Percentiles rank a stretch among this genome's conserved stretches.
Evolutionary conservation across 2,888 invertebrate genomes (phyloP).

Genomic region (Aleiodes leptofemur): DNA sequence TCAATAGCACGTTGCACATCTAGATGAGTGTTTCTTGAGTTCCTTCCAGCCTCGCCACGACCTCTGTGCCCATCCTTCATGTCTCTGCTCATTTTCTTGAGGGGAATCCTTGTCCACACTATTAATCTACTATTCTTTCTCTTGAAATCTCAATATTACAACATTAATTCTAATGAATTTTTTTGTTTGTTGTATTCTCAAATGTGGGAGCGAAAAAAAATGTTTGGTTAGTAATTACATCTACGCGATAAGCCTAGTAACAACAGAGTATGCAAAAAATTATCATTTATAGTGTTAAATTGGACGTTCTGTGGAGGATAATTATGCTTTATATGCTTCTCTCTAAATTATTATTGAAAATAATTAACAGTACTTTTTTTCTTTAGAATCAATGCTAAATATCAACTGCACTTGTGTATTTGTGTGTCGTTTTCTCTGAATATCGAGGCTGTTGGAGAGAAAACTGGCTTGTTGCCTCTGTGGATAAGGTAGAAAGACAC

Average conservation of each 20-base stretch:
- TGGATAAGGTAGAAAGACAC: not conserved
- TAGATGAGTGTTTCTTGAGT: constrained; percentile 57
- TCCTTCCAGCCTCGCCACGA: not conserved
- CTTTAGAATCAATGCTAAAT: not conserved
- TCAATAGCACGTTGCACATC: constrained; percentile 68
- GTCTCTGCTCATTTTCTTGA: constrained; percentile 33
- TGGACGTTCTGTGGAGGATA: too few relatives aligned
- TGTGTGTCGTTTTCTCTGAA: constrained; percentile 5
- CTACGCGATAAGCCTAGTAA: too few relatives aligned
- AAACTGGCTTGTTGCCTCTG: not conserved
- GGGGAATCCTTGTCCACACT: too few relatives aligned
- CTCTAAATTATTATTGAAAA: too few relatives aligned
- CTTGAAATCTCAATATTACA: not conserved
- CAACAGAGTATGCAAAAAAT: too few relatives aligned
- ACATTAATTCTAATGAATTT: too few relatives aligned
- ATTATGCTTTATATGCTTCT: too few relatives aligned
- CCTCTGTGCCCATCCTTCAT: constrained; percentile 28
- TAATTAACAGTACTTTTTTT: not conserved
- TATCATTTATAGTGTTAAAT: too few relatives aligned
- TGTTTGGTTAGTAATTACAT: too few relatives aligned
- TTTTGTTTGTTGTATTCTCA: too few relatives aligned
- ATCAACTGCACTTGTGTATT: constrained; percentile 1
- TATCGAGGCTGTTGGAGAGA: not conserved
- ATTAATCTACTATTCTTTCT: not conserved
- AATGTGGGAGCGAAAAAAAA: too few relatives aligned